Conservation (phyloP, 2,797 vertebrate species). For the Esox lucius region DNA sequence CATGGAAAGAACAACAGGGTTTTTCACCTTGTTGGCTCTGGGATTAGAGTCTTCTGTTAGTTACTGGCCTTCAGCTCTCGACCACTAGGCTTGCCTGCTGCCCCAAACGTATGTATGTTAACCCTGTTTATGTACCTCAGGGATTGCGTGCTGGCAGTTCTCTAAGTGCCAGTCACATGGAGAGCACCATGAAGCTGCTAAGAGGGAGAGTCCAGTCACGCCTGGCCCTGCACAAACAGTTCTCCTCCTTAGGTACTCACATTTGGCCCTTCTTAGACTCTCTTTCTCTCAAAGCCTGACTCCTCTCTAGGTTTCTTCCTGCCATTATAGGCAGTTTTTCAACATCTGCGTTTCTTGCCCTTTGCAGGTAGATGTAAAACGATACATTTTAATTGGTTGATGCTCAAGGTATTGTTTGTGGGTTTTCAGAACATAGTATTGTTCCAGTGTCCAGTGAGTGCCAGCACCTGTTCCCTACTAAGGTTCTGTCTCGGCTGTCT, state of each 20-base stretch:
- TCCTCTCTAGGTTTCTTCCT: background rate
- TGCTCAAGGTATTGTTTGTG: conserved; percentile 1
- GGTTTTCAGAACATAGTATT: conserved; percentile 86
- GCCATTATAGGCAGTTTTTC: background rate
- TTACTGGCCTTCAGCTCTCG: too few relatives aligned
- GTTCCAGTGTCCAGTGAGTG: conserved; percentile 90
- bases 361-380: too few relatives aligned
- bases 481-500: conserved; percentile 88
- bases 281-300: background rate
- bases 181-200: conserved; percentile 91
- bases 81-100: background rate
- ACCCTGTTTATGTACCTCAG: conserved; percentile 45
- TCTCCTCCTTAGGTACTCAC: conserved; percentile 86
- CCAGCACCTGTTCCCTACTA: conserved; percentile 91
- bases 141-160: conserved; percentile 78
- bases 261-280: background rate
- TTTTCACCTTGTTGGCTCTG: too few relatives aligned
- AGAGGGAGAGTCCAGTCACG: conserved; percentile 88
- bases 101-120: background rate
- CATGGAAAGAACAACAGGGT: too few relatives aligned
- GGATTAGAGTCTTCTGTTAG: too few relatives aligned
- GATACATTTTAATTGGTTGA: background rate
- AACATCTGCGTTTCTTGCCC: background rate
- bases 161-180: conserved; percentile 96
- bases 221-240: conserved; percentile 93